These are phyloP conservation scores for Cyclopterus lumpus DNA, from an alignment of 2,797 vertebrate species.

Conservation along the genomic window DNA sequence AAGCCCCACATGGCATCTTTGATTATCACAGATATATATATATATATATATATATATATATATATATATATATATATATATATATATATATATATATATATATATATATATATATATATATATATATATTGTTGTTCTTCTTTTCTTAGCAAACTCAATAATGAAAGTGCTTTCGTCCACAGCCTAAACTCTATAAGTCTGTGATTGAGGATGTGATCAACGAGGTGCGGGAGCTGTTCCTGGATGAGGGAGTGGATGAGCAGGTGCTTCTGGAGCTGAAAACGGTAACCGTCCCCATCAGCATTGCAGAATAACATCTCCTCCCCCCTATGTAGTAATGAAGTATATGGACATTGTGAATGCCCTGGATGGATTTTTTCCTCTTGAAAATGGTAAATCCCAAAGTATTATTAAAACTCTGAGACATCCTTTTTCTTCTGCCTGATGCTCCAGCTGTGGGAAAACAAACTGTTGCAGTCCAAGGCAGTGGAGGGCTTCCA, in stretches of 20 bases:
- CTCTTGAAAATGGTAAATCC: background rate
- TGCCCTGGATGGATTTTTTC: background rate
- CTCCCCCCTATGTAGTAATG: background rate
- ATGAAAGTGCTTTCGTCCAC: background rate
- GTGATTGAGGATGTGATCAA: conserved; percentile 99
- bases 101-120: fast-evolving
- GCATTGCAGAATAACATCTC: background rate
- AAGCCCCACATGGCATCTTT: background rate
- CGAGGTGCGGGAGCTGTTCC: conserved; percentile 97
- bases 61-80: background rate
- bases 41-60: no score
- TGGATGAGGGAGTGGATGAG: conserved; percentile 98
- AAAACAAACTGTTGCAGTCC: conserved; percentile 97
- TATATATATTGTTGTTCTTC: no score
- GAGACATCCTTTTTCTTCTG: fast-evolving
- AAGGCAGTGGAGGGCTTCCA: conserved; percentile 99
- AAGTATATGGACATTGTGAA: background rate
- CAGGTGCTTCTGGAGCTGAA: conserved; percentile 98
- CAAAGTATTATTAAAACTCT: background rate
- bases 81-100: no score
- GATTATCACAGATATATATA: fast-evolving
- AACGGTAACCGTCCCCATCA: conserved; percentile 82
- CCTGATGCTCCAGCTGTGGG: conserved; percentile 89
- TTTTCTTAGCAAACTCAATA: fast-evolving
- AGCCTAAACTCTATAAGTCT: conserved; percentile 97